These are phyloP conservation scores for Aleadryas rufinucha DNA, from an alignment of 2,113 vertebrate genomes.

Conservation along the genomic window DNA sequence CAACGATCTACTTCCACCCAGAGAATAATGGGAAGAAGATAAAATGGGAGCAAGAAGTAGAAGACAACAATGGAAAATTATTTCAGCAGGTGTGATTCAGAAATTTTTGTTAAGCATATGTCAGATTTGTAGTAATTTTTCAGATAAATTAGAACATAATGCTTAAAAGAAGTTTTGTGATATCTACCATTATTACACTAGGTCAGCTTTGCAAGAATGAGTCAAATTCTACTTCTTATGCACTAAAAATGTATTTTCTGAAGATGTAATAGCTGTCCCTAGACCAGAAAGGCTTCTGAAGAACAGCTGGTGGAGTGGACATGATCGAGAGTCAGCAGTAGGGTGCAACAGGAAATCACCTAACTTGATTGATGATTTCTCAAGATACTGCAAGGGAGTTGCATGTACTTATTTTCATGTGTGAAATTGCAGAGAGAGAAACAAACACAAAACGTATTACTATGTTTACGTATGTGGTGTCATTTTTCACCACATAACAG, in stretches of 20 bases:
- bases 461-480: background rate
- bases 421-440: background rate
- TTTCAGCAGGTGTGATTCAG: background rate
- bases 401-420: background rate
- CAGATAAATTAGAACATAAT: background rate
- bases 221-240: background rate
- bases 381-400: background rate
- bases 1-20: background rate
- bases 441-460: background rate
- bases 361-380: background rate
- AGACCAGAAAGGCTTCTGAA: background rate
- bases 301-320: background rate
- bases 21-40: background rate
- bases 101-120: background rate
- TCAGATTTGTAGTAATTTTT: background rate
- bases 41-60: background rate
- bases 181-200: background rate
- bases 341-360: background rate
- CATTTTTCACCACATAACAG: background rate
- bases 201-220: background rate
- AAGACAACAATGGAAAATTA: background rate
- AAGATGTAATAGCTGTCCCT: background rate
- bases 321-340: fast-evolving
- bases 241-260: background rate
- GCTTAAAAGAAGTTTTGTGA: background rate